These are phyloP conservation scores for Cyrtodaria siliqua DNA, from an alignment of 2,888 invertebrate species.

Conservation along the genomic window DNA sequence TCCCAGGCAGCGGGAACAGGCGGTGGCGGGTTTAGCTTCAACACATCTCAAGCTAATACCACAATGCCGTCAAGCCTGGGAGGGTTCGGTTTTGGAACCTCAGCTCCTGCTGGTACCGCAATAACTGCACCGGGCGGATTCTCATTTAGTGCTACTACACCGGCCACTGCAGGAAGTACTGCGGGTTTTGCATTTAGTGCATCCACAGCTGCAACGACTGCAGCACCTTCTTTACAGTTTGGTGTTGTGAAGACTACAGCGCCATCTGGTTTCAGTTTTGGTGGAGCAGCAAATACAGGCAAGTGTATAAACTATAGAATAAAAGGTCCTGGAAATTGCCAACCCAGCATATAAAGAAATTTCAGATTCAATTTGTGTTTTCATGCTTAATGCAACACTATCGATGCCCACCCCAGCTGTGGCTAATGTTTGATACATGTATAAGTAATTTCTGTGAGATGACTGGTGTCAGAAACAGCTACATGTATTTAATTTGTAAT, in stretches of 20 bases:
- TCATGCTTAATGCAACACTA: too few species aligned
- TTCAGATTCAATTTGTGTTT: too few species aligned
- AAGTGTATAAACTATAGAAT: too few species aligned
- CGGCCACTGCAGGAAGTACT: constrained; percentile 5
- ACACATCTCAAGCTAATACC: constrained; percentile 16
- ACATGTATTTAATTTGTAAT: too few species aligned
- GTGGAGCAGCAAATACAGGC: constrained; percentile 9
- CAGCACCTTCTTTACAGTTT: constrained; percentile 16
- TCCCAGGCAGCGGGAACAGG: constrained; percentile 17
- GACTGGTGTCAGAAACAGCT: too few species aligned
- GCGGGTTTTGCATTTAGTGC: constrained; percentile 1
- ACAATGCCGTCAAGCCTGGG: constrained; percentile 9
- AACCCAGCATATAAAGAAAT: too few species aligned
- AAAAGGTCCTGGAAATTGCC: too few species aligned
- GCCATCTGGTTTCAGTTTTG: constrained; percentile 12
- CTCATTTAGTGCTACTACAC: constrained; percentile 21
- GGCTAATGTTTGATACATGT: too few species aligned
- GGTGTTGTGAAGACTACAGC: constrained; percentile 18
- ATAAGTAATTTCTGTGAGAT: too few species aligned
- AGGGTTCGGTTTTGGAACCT: constrained; percentile 9
- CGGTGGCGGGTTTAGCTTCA: constrained; percentile 31
- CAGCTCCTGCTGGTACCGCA: constrained; percentile 20
- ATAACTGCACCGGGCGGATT: constrained; percentile 26
- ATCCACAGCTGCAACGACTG: constrained; percentile 9
- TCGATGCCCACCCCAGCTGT: too few species aligned